Evolutionary conservation across 2,888 invertebrate species (phyloP), one percentile per base, ranked within the genome.

Genomic region (Torymus texanus): DNA sequence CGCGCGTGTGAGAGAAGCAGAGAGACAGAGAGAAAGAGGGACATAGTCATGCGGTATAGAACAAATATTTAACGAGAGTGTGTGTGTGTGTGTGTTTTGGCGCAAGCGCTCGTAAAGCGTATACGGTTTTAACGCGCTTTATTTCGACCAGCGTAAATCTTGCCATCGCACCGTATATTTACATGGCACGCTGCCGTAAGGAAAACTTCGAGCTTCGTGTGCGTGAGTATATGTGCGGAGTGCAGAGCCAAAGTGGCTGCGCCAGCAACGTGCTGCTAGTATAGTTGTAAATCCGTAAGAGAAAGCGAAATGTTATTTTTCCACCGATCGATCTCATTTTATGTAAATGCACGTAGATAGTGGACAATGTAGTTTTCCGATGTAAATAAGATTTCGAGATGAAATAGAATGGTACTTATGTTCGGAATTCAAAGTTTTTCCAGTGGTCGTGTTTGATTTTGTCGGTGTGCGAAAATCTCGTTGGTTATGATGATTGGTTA

Each of bases 11-110:
- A 29, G 5, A 18, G 53, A 61, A n/a, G 24, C 61, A 53, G 50
- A 62, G 13, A n/a, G n/a, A n/a, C n/a, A n/a, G 68, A 29, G 5
- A 18, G 53, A 61, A n/a, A 62, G 13, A 61, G 11, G 50, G 24
- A 14, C 29, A 29, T 21, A 24, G 14, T 8, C 3, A 11, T 11
- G 12, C 13, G 14, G 58, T 24, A 13, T 16, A 29, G 56, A 63
- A 53, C 63, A 74, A 74, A 78, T 78, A 74, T 74, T 78, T 68
- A 78, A 74, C 62, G 62, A 18, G 51, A 21, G 16, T 21, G 41
- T 13, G 29, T 59, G 55, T 16, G 16, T 21, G 41, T 13, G 29
- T 59, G 55, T 16, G 55, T 72, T 73, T 73, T 72, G 62, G 56
- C 51, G 63, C 29, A 29, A 29, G 29, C 13, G 55, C 58, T 63